A percentile compares a stretch with the other conserved stretches of the same genome.
Conservation (phyloP, 2,113 vertebrate genomes). For the Callorhinus ursinus region DNA sequence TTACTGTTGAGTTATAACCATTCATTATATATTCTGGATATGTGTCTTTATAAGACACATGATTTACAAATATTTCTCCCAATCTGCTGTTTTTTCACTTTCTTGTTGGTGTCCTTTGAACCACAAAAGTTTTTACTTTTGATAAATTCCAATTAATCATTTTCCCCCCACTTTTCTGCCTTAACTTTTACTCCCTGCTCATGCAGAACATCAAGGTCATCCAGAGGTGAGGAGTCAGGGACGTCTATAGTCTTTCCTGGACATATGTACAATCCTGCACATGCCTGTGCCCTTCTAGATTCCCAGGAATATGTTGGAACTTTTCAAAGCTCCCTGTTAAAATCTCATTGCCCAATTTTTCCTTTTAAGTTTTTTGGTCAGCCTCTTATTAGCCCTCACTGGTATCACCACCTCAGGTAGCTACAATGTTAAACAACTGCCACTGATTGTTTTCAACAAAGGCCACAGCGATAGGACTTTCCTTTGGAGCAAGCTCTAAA, state of each 20-base stretch:
- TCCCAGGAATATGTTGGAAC: neutral
- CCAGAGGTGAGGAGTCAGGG: neutral
- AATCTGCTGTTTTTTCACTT: neutral
- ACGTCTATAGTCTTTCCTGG: neutral
- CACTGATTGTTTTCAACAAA: neutral
- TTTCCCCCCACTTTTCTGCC: neutral
- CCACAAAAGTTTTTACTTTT: neutral
- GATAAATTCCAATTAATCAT: neutral
- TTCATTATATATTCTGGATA: neutral
- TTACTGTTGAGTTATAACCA: neutral
- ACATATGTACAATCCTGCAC: neutral
- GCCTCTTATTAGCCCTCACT: neutral
- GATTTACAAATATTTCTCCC: neutral
- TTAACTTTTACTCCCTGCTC: neutral
- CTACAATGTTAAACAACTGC: neutral
- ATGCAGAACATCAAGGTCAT: neutral
- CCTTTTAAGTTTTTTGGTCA: neutral
- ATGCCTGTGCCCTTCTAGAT: neutral
- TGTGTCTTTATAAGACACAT: neutral
- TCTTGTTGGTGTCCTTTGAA: neutral
- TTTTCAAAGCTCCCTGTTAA: constrained; percentile 12
- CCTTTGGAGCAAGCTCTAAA: neutral
- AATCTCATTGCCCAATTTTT: neutral
- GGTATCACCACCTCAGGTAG: neutral
- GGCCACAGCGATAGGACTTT: neutral